A percentile compares a stretch with the other conserved stretches of the same genome.
Conservation (phyloP, 1,140 invertebrate species). For the Euura saliciscinereae region DNA sequence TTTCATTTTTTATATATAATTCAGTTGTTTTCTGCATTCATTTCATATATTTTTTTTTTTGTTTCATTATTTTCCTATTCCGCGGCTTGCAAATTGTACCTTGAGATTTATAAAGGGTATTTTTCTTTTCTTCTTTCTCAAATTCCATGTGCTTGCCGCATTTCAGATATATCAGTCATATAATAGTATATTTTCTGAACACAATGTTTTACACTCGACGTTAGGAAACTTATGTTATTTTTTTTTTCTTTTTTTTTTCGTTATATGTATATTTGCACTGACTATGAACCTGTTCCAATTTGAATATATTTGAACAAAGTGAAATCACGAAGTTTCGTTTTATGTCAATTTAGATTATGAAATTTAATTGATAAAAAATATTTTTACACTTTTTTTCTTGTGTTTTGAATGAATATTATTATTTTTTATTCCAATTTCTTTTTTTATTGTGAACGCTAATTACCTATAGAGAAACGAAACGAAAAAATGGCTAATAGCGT, state of each 20-base stretch:
- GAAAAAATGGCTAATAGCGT: too few relatives aligned
- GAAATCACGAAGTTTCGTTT: too few relatives aligned
- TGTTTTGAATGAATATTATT: too few relatives aligned
- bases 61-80: conserved; percentile 34
- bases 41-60: conserved; percentile 48
- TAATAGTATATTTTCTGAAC: conserved; percentile 62
- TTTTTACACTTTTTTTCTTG: too few relatives aligned
- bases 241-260: too few relatives aligned
- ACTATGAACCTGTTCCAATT: conserved; percentile 50
- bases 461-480: too few relatives aligned
- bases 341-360: too few relatives aligned
- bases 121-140: conserved; percentile 29
- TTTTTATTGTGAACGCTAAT: too few relatives aligned
- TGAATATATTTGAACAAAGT: not conserved
- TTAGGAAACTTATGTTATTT: conserved; percentile 61
- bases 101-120: conserved; percentile 37
- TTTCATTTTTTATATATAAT: conserved; percentile 49
- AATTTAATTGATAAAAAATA: too few relatives aligned
- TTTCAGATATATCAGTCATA: conserved; percentile 58
- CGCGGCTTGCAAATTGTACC: conserved; percentile 48
- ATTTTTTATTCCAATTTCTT: too few relatives aligned
- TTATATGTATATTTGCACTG: conserved; percentile 31
- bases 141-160: conserved; percentile 47
- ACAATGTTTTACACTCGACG: conserved; percentile 61
- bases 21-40: conserved; percentile 51